Conservation (phyloP, 1,140 invertebrate genomes). For the Drosophila athabasca region DNA sequence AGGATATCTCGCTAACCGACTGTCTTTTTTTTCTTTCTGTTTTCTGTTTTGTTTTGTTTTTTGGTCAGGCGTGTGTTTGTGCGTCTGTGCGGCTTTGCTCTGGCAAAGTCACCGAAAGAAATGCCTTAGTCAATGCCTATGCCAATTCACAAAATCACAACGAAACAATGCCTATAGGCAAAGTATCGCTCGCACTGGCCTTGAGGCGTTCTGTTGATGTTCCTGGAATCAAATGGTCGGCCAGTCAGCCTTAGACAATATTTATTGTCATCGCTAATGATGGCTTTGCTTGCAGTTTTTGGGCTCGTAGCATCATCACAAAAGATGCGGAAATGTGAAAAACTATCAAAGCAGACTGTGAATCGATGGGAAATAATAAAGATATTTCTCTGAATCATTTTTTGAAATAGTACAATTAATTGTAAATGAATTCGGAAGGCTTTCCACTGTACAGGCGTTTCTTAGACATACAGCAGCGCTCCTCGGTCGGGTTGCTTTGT, state of each 20-base stretch:
- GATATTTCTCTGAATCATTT: too few species aligned
- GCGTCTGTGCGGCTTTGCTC: conserved; percentile 40
- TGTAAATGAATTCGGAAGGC: too few species aligned
- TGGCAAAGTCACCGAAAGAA: conserved; percentile 24
- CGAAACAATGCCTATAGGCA: conserved; percentile 37
- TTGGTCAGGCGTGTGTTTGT: conserved; percentile 27
- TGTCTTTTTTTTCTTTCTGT: neutral
- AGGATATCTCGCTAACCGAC: conserved; percentile 42
- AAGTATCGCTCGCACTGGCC: conserved; percentile 13
- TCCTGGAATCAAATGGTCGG: conserved; percentile 32
- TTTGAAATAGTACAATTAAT: too few species aligned
- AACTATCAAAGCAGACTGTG: too few species aligned
- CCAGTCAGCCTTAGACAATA: conserved; percentile 14
- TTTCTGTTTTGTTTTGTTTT: conserved; percentile 17
- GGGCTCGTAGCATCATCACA: neutral
- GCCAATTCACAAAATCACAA: conserved; percentile 38
- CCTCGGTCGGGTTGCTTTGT: too few species aligned
- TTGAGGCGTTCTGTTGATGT: conserved; percentile 40
- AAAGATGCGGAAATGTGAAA: neutral
- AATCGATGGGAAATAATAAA: neutral
- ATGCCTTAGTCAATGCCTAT: conserved; percentile 21
- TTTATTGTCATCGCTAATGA: conserved; percentile 13
- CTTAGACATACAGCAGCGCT: too few species aligned
- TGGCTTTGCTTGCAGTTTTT: conserved; percentile 1
- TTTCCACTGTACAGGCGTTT: too few species aligned